Percentiles rank a stretch among this genome's conserved stretches.
Evolutionary conservation across 2,113 vertebrate species (phyloP).

Genomic region (Furnarius figulus): DNA sequence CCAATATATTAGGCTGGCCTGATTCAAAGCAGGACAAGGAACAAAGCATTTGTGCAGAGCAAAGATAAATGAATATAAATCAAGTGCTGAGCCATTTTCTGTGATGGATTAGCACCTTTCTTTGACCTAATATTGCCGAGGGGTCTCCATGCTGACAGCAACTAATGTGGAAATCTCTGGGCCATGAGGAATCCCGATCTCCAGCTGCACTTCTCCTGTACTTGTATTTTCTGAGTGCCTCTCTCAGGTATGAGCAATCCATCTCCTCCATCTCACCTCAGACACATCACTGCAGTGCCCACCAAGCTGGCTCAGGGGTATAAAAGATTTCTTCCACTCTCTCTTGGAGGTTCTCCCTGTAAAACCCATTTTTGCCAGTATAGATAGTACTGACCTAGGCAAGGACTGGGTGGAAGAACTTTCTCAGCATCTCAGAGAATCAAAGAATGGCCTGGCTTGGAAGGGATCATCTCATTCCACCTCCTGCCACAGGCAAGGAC

Average conservation of each 20-base stretch:
- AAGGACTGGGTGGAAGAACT: not conserved
- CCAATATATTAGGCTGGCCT: conserved; percentile 51
- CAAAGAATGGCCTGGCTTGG: not conserved
- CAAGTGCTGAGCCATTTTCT: conserved; percentile 24
- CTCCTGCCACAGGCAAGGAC: not conserved
- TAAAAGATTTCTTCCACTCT: not conserved
- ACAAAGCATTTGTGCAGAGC: conserved; percentile 50
- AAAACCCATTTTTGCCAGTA: not conserved
- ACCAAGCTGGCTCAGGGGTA: not conserved
- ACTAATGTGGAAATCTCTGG: not conserved
- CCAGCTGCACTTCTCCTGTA: not conserved
- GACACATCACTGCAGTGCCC: not conserved
- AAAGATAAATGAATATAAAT: conserved; percentile 34
- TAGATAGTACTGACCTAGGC: not conserved
- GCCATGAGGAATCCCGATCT: not conserved
- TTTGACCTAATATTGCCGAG: conserved; percentile 47
- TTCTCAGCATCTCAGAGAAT: not conserved
- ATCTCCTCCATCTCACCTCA: not conserved
- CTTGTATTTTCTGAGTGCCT: not conserved
- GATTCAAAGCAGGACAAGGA: conserved; percentile 51
- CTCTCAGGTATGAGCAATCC: not conserved
- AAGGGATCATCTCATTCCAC: not conserved
- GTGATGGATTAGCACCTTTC: conserved; percentile 60
- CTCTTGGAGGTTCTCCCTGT: not conserved
- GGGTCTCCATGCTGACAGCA: conserved; percentile 49